phyloP scores from a whole-genome alignment of 2,797 vertebrate genomes.

The Ceryle rudis region DNA sequence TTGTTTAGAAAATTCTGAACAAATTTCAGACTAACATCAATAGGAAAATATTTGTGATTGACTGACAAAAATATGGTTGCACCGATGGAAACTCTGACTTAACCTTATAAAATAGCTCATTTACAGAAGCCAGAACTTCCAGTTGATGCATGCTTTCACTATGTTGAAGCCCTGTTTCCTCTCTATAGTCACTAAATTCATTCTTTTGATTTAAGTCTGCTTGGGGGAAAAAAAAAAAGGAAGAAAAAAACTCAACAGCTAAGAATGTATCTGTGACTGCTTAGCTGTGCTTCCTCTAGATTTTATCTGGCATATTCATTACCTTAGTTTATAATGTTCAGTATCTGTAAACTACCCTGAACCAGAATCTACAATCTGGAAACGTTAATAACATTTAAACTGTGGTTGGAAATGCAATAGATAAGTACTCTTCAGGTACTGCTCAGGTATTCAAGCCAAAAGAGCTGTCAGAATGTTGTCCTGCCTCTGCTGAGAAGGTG shows the following conservation, averaged over 20 bases:
- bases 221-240: neutral
- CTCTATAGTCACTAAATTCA: neutral
- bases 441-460: neutral
- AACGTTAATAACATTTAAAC: neutral
- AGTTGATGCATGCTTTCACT: neutral
- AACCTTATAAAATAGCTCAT: neutral
- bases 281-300: neutral
- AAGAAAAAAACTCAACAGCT: neutral
- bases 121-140: slow-evolving; percentile 17
- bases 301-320: neutral
- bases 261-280: neutral
- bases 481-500: neutral
- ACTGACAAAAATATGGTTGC: neutral
- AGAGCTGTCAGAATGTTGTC: neutral
- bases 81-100: slow-evolving; percentile 51
- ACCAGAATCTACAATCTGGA: neutral
- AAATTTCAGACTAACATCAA: slow-evolving; percentile 21
- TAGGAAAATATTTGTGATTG: slow-evolving; percentile 54
- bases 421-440: neutral
- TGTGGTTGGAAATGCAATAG: neutral
- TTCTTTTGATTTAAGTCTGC: neutral
- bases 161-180: neutral
- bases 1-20: slow-evolving; percentile 3
- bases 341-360: neutral
- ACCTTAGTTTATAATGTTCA: neutral